Percentiles rank a stretch among this genome's conserved stretches.
Conservation (phyloP, 2,888 invertebrate species). For the Watsonalla cultraria region DNA sequence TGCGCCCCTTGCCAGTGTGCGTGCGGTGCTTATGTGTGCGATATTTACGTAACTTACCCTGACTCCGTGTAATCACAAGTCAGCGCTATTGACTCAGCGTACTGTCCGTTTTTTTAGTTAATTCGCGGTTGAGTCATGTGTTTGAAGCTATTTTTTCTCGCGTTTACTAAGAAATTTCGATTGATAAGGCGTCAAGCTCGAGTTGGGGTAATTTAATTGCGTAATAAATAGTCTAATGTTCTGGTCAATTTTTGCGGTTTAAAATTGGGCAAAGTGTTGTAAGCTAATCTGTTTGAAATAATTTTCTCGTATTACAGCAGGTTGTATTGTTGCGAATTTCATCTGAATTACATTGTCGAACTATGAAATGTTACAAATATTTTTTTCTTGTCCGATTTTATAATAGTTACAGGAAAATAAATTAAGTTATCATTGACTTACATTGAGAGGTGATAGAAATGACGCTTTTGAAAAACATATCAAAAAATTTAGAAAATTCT, state of each 20-base stretch:
- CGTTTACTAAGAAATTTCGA: constrained; percentile 41
- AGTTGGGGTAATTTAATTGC: constrained; percentile 39
- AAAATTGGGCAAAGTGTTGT: constrained; percentile 11
- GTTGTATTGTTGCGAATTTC: constrained; percentile 4
- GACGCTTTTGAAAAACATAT: background rate
- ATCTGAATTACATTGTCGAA: background rate
- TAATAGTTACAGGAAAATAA: background rate
- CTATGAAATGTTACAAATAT: background rate
- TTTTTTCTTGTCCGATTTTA: background rate
- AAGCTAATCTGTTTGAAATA: constrained; percentile 15
- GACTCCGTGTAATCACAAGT: constrained; percentile 61
- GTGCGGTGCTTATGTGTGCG: constrained; percentile 48
- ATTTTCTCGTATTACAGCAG: constrained; percentile 11
- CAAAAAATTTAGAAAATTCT: background rate
- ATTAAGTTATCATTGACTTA: background rate
- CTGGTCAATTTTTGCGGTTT: constrained; percentile 13
- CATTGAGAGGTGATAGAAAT: background rate
- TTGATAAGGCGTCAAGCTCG: constrained; percentile 39
- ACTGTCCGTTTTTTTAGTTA: constrained; percentile 68
- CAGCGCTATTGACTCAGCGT: constrained; percentile 66
- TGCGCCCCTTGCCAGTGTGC: constrained; percentile 29
- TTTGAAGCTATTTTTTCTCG: constrained; percentile 33
- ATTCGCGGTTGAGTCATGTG: constrained; percentile 72
- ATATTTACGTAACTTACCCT: constrained; percentile 69
- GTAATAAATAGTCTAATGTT: constrained; percentile 27